Evolutionary conservation across 1,140 invertebrate species (phyloP).

Genomic region (Brachionus rotundiformis): DNA sequence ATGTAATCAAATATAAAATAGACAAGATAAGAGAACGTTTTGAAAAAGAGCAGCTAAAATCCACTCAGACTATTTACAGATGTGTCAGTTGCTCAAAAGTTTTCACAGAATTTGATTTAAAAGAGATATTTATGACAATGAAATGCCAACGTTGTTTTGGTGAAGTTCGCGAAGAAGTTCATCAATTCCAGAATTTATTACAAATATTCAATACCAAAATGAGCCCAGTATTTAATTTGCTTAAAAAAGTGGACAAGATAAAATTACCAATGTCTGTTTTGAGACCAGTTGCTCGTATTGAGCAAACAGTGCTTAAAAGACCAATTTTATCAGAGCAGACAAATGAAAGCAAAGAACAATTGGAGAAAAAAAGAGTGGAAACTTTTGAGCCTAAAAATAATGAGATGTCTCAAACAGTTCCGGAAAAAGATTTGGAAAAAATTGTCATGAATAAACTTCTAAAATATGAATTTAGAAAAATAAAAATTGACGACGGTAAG

Average conservation of each 20-base stretch:
- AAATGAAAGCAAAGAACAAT: slow-evolving; percentile 44
- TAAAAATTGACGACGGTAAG: background rate
- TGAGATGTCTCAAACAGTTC: background rate
- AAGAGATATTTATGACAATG: slow-evolving; percentile 46
- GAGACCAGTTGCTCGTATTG: background rate
- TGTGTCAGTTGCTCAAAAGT: background rate
- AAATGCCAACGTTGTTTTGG: slow-evolving; percentile 10
- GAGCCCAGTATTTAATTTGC: background rate
- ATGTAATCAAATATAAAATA: slow-evolving; percentile 45
- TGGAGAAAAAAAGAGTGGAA: background rate
- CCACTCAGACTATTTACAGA: background rate
- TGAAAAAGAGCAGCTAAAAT: slow-evolving; percentile 7
- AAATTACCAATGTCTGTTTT: background rate
- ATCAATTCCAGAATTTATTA: background rate
- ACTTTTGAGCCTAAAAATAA: background rate
- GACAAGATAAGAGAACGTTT: slow-evolving; percentile 18
- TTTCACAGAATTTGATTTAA: slow-evolving; percentile 20
- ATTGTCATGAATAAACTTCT: background rate
- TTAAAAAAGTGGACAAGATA: slow-evolving; percentile 36
- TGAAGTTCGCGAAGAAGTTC: slow-evolving; percentile 5
- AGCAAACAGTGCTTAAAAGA: background rate
- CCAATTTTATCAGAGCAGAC: background rate
- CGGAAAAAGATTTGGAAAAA: background rate
- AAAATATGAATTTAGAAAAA: slow-evolving; percentile 12
- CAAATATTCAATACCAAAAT: slow-evolving; percentile 9